These are phyloP conservation scores for Cetoscarus ocellatus DNA, from an alignment of 2,797 vertebrate species.

Conservation along the genomic window DNA sequence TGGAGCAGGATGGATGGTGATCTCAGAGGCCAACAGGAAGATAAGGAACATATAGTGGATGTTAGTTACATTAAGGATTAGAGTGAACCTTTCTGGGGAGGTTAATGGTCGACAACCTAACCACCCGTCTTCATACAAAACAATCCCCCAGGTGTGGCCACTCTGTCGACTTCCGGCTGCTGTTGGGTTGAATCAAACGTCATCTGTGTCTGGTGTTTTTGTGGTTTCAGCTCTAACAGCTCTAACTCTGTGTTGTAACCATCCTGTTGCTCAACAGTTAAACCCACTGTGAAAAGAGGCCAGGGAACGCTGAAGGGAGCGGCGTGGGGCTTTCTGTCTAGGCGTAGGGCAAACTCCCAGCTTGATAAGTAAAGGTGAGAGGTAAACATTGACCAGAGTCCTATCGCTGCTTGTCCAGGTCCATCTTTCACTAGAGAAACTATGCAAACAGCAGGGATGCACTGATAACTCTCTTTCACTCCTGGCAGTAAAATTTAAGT, in stretches of 20 bases:
- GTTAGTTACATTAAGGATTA: slow-evolving; percentile 43
- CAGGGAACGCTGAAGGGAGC: slow-evolving; percentile 29
- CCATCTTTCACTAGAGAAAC: slow-evolving; percentile 74
- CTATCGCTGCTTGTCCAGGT: slow-evolving; percentile 72
- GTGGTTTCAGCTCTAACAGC: slow-evolving; percentile 10
- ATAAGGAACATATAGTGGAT: slow-evolving; percentile 48
- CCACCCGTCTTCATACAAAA: slow-evolving; percentile 14
- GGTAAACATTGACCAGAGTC: slow-evolving; percentile 78
- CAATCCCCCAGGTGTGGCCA: slow-evolving; percentile 12
- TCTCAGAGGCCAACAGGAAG: slow-evolving; percentile 15
- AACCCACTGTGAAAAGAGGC: slow-evolving; percentile 1
- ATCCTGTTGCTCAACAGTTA: slow-evolving; percentile 47
- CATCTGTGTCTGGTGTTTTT: slow-evolving; percentile 6
- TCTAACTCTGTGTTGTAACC: slow-evolving; percentile 17
- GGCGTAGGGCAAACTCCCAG: slow-evolving; percentile 65
- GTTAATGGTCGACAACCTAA: slow-evolving; percentile 44
- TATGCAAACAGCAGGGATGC: slow-evolving; percentile 68
- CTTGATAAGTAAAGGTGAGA: slow-evolving; percentile 78
- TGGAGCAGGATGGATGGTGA: neutral
- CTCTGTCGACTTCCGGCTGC: slow-evolving; percentile 1
- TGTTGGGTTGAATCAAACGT: neutral
- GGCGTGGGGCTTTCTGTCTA: slow-evolving; percentile 51
- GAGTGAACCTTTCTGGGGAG: slow-evolving; percentile 38
- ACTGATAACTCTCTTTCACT: slow-evolving; percentile 73
- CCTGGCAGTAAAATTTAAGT: slow-evolving; percentile 49